Evolutionary conservation across 1,140 invertebrate species (phyloP), one percentile per base, ranked within the genome.

Genomic region (Drosophila lowei): DNA sequence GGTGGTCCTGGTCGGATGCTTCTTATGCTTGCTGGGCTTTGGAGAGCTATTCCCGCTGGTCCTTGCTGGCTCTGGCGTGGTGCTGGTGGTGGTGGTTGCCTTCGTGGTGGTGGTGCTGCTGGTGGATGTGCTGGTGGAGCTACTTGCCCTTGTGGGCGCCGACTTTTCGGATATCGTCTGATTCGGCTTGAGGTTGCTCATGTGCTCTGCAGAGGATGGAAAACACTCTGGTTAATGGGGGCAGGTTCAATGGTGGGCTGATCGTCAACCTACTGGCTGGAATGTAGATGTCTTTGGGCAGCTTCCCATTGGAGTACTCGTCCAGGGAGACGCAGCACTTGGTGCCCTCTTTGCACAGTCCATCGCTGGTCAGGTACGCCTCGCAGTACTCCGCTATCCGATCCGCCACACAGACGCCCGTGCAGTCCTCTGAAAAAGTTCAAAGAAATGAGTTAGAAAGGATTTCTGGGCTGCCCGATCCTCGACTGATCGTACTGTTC

Each of bases 311-410:
- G 11, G 94, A 93, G 77, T 95, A 96, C 0, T 93, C 92, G 64
- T 97, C 95, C 46, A 94, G 93, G 5, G 95, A 94, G 1, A 96
- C 95, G 89, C 96, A 97, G 92, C 96, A 97, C 58, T 93, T 93
- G 52, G 94, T 93, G 8, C 94, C 95, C 15, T 94, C 86, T 75
- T 95, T 94, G 88, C 96, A 97, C 0, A 97, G 92, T 5, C 92
- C 93, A 13, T 93, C 92, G 1, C 94, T 93, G 44, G 95, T 94
- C 6, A 97, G 89, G 58, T 97, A 95, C 0, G 96, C 96, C 77
- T 97, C 96, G 86, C 97, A 98, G 88, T 97, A 97, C 77, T 95
- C 94, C 0, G 96, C 94, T 53, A 97, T 95, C 5, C 94, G 93
- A 49, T 96, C 94, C 1, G 95, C 94, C 63, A 97, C 96, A 76